Evolutionary conservation across 2,888 invertebrate genomes (phyloP).

Genomic region (Drosophila peninsularis): DNA sequence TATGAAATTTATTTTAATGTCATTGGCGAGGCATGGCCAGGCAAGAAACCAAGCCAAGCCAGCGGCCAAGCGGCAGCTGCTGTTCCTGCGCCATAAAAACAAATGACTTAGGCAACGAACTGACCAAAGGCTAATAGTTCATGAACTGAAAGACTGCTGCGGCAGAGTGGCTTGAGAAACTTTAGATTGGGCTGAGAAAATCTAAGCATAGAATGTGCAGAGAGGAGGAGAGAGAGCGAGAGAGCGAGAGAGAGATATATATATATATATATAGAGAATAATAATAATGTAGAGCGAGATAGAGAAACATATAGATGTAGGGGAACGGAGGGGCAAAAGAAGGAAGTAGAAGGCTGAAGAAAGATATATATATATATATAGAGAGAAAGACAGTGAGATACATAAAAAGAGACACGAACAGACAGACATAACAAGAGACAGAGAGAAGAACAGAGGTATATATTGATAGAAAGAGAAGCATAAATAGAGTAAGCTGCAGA

Average conservation of each 20-base stretch:
- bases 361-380: too few species aligned
- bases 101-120: conserved; percentile 56
- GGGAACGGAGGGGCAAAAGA: too few species aligned
- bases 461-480: too few species aligned
- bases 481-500: not conserved
- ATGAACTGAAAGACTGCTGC: conserved; percentile 5
- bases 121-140: conserved; percentile 19
- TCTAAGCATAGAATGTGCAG: not conserved
- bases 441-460: not conserved
- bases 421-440: not conserved
- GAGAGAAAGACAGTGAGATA: too few species aligned
- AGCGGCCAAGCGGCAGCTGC: conserved; percentile 18
- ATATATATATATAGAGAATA: too few species aligned
- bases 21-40: conserved; percentile 45
- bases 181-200: not conserved
- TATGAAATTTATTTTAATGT: conserved; percentile 67
- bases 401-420: too few species aligned
- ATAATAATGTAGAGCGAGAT: not conserved
- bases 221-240: not conserved
- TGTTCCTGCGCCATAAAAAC: conserved; percentile 22
- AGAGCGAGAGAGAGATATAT: not conserved
- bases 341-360: too few species aligned
- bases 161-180: conserved; percentile 5
- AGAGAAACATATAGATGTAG: too few species aligned
- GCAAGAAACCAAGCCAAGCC: not conserved